Percentiles rank a stretch among this genome's conserved stretches.
Evolutionary conservation across 1,140 invertebrate species (phyloP).

Genomic region (Lethocerus indicus): DNA sequence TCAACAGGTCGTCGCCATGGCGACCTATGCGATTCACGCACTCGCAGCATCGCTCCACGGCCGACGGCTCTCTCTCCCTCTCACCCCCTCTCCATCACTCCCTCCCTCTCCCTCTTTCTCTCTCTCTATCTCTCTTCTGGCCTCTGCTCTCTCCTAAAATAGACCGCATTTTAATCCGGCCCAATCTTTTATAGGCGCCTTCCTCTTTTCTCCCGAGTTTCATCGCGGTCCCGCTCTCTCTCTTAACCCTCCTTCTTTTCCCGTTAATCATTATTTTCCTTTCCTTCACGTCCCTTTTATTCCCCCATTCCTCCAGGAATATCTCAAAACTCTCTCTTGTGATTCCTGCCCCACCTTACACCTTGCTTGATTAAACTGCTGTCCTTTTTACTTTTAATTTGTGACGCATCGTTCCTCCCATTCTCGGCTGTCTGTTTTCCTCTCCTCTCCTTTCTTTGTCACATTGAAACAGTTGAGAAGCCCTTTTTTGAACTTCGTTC

Average conservation of each 20-base stretch:
- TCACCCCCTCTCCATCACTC: conserved; percentile 2
- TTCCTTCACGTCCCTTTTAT: background rate
- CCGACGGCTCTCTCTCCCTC: conserved; percentile 7
- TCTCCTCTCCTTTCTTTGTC: too few relatives aligned
- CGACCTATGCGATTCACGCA: too few relatives aligned
- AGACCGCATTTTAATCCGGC: background rate
- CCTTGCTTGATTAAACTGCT: too few relatives aligned
- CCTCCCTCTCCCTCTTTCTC: conserved; percentile 2
- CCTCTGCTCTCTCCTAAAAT: background rate
- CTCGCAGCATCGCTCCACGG: too few relatives aligned
- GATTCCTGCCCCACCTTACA: background rate
- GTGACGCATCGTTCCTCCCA: too few relatives aligned
- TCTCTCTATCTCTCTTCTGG: conserved; percentile 2
- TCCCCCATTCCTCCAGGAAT: background rate
- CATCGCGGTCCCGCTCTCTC: background rate
- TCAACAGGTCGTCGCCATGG: too few relatives aligned
- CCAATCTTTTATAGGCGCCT: background rate
- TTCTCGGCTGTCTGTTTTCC: too few relatives aligned
- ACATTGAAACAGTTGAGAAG: too few relatives aligned
- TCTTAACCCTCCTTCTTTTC: background rate
- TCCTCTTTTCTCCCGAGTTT: background rate
- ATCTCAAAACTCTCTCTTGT: background rate
- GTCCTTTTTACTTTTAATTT: too few relatives aligned
- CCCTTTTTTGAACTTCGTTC: too few relatives aligned
- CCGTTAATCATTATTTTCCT: background rate